Base-by-base conservation (phyloP, 2,797 vertebrate genomes). In the Nyctalus aviator region DNA sequence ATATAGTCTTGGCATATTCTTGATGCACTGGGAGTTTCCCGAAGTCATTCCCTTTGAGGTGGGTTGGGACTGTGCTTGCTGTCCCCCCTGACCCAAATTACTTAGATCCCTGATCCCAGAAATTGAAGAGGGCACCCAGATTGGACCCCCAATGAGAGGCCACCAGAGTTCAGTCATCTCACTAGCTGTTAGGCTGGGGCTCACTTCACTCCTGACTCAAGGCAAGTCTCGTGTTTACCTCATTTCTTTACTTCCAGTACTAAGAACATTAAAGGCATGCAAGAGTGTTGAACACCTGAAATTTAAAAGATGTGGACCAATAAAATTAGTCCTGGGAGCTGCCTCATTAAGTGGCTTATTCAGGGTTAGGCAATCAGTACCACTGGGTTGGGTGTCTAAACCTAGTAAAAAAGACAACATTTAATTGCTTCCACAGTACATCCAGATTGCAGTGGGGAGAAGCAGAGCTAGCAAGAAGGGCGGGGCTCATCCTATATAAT, bases 271-370 rank as follows among this genome's bases (percentile, higher is more conserved):
- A 84, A 94, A 84, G 41, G 32, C 50, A 83, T 10, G 11, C 27
- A 73, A 27, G 62, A 41, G 77, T 35, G 62, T 8, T 44, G 44
- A 11, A 23, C 32, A 62, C 5, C 17, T 50, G 25, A 59, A 27
- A 86, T 59, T n/a, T 32, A 68, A 93, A 72, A 94, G 62, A 90
- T 37, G 53, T 66, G 57, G 87, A 41, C 57, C 10, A 68, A 53
- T 25, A 55, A 64, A 87, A 92, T 84, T 44, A 68, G 75, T 14
- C 69, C 30, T 3, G 3, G 71, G 85, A 9, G 6, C 23, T 68
- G n/a, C 64, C n/a, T 94, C 59, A 10, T 23, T 66, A 37, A 84
- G 73, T 37, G 71, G 76, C 66, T 64, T 14, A 53, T 23, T 55
- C 20, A 30, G 37, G 13, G 25, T 68, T 75, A 71, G 5, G 41